A percentile compares a stretch with the other conserved stretches of the same genome.
Conservation (phyloP, 1,140 invertebrate genomes). For the Drosophila simulans region DNA sequence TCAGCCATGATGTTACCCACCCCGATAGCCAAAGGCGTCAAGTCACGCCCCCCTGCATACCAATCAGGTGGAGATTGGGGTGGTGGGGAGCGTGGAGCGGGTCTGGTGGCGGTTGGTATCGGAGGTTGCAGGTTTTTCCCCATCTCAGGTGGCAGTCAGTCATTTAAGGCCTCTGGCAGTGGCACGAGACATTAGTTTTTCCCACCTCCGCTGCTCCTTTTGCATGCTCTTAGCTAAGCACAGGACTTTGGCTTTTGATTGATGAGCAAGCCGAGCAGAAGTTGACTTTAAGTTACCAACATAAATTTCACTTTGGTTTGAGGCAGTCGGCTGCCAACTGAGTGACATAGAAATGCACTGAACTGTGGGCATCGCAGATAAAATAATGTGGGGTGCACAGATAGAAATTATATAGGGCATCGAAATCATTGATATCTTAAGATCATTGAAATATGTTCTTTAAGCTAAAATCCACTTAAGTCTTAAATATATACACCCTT, state of each 20-base stretch:
- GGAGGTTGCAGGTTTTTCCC: not conserved
- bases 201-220: constrained; percentile 6
- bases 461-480: too few species aligned
- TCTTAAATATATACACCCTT: too few species aligned
- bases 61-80: constrained; percentile 44
- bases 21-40: constrained; percentile 16
- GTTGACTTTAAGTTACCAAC: constrained; percentile 35
- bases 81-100: not conserved
- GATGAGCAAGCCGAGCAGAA: constrained; percentile 47
- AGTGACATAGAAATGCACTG: constrained; percentile 52
- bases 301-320: constrained; percentile 46
- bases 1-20: constrained; percentile 40
- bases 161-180: constrained; percentile 64
- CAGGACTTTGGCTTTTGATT: constrained; percentile 53
- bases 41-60: constrained; percentile 48
- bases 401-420: not conserved
- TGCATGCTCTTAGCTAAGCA: constrained; percentile 17
- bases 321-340: constrained; percentile 24
- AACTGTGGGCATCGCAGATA: constrained; percentile 50
- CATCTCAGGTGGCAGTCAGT: constrained; percentile 54
- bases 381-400: constrained; percentile 27
- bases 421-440: not conserved
- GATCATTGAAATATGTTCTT: not conserved
- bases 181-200: constrained; percentile 61
- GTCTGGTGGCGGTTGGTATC: not conserved